These are phyloP conservation scores for Geotrupes spiniger DNA, from an alignment of 2,888 invertebrate genomes.

Conservation along the genomic window DNA sequence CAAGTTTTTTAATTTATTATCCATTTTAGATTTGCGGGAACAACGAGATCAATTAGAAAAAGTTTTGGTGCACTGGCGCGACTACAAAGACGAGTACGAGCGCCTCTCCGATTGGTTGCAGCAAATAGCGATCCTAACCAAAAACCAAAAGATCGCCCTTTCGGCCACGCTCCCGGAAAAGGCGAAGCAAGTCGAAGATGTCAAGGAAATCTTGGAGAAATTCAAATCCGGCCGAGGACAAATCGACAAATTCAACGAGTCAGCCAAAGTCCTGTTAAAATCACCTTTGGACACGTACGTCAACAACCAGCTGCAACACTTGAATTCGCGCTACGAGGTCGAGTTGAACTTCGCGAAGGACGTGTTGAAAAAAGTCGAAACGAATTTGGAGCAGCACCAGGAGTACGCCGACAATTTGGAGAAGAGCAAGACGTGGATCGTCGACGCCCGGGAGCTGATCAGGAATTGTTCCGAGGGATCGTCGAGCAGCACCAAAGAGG, in stretches of 20 bases:
- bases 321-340: constrained; percentile 87
- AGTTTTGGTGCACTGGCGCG: constrained; percentile 80
- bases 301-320: constrained; percentile 79
- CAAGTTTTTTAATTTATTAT: constrained; percentile 4
- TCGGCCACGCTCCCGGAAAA: constrained; percentile 79
- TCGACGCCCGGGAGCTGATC: constrained; percentile 79
- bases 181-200: constrained; percentile 78
- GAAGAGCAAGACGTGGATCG: constrained; percentile 82
- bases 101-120: constrained; percentile 89
- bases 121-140: constrained; percentile 86
- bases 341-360: constrained; percentile 85
- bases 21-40: constrained; percentile 66
- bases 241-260: constrained; percentile 79
- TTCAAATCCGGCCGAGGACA: constrained; percentile 76
- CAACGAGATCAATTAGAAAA: constrained; percentile 82
- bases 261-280: constrained; percentile 70
- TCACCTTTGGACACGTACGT: constrained; percentile 86
- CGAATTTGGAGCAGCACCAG: constrained; percentile 81
- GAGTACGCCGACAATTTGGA: constrained; percentile 74
- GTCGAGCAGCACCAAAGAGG: constrained; percentile 75
- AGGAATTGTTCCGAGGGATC: constrained; percentile 77
- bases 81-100: constrained; percentile 91
- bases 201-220: constrained; percentile 71
- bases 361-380: constrained; percentile 86
- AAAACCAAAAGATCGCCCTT: constrained; percentile 83